Conservation (phyloP, 30 jellyfish, hydroid and myxozoan species). For the Hydractinia symbiolongicarpus region DNA sequence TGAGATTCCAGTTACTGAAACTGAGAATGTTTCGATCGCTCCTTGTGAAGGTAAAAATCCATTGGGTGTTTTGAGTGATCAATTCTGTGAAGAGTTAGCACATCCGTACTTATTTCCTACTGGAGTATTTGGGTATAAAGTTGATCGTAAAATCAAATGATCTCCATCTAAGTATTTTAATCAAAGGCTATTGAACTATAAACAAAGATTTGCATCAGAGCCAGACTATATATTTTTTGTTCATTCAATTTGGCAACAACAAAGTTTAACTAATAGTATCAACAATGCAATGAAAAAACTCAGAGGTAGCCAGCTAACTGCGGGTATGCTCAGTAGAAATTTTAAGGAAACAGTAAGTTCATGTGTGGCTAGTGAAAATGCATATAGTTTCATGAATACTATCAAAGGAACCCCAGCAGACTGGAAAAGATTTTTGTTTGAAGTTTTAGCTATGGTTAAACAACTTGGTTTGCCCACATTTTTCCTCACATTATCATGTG, state of each 20-base stretch:
- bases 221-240: background rate
- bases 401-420: too few relatives aligned
- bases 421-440: too few relatives aligned
- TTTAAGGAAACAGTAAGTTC: background rate
- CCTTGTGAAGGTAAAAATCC: constrained; percentile 10
- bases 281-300: background rate
- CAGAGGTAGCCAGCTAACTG: background rate
- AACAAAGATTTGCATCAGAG: too few relatives aligned
- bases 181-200: constrained; percentile 4
- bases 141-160: background rate
- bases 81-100: constrained; percentile 12
- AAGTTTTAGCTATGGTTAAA: too few relatives aligned
- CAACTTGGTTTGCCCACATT: too few relatives aligned
- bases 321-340: background rate
- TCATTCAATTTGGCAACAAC: background rate
- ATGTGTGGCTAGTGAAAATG: background rate
- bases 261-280: background rate
- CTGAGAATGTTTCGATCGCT: background rate
- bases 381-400: background rate
- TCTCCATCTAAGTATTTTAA: constrained; percentile 9
- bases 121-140: constrained; percentile 13
- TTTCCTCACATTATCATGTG: too few relatives aligned
- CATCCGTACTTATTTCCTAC: background rate
- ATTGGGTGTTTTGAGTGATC: background rate
- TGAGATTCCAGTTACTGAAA: too few relatives aligned